phyloP scores from a whole-genome alignment of 2,113 vertebrate species.

The Melanostigma gelatinosum region DNA sequence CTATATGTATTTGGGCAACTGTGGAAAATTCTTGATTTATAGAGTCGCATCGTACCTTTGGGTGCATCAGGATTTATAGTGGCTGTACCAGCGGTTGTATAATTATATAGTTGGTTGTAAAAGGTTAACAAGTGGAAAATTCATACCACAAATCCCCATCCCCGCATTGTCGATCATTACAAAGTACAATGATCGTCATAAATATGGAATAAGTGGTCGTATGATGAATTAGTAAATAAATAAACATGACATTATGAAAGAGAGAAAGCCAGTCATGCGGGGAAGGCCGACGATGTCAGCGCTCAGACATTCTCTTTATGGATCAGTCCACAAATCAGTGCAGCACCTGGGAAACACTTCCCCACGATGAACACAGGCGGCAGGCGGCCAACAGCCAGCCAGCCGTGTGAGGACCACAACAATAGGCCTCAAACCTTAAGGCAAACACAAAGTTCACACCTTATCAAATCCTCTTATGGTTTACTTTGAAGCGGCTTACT shows the following conservation, averaged over 20 bases:
- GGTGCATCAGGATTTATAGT: conserved; percentile 12
- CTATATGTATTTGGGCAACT: conserved; percentile 2
- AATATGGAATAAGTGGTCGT: background rate
- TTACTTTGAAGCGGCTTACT: conserved; percentile 22
- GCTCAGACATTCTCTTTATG: conserved; percentile 29
- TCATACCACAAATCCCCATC: background rate
- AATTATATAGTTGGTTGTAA: background rate
- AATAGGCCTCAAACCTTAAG: conserved; percentile 6
- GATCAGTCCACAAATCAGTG: conserved; percentile 52
- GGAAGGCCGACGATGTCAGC: conserved; percentile 27
- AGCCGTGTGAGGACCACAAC: conserved; percentile 15
- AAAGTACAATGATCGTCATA: background rate
- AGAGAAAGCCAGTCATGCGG: background rate
- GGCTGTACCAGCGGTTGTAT: background rate
- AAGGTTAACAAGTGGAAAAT: background rate
- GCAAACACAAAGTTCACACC: conserved; percentile 14
- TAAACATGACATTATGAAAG: conserved; percentile 9
- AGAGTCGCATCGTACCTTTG: conserved; percentile 1
- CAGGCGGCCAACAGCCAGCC: background rate
- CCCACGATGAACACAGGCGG: conserved; percentile 16
- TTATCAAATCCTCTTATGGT: conserved; percentile 10
- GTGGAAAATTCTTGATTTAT: conserved; percentile 22
- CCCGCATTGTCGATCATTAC: conserved; percentile 7
- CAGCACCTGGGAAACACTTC: conserved; percentile 58
- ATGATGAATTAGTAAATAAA: conserved; percentile 28